phyloP scores from a whole-genome alignment of 2,797 vertebrate species.

The Hypotaenidia okinawae region DNA sequence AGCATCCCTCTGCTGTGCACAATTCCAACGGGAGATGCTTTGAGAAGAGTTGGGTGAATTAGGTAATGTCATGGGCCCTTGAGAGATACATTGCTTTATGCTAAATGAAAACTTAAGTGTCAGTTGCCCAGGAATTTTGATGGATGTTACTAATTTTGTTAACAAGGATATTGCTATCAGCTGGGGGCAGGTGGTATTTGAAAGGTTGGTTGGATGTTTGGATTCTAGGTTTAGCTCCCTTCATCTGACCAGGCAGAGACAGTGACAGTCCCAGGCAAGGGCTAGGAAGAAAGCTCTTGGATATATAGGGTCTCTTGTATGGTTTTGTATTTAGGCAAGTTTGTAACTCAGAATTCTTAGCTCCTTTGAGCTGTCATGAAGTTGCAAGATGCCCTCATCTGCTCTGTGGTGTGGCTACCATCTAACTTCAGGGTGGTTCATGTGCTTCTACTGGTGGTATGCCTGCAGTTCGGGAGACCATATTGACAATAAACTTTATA shows the following conservation, averaged over 20 bases:
- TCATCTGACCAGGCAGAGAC: not conserved
- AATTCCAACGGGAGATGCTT: not conserved
- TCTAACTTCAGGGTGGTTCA: not conserved
- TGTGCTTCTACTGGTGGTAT: not conserved
- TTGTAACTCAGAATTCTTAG: not conserved
- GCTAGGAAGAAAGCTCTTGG: not conserved
- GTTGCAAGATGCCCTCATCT: not conserved
- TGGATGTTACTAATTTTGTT: not conserved
- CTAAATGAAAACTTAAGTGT: not conserved
- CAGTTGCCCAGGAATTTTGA: not conserved
- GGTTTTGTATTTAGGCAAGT: not conserved
- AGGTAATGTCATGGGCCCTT: not conserved
- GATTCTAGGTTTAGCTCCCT: not conserved
- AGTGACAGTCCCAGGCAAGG: not conserved
- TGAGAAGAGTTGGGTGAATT: not conserved
- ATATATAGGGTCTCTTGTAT: not conserved
- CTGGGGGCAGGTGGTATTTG: not conserved
- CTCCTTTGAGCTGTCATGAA: not conserved
- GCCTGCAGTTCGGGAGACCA: not conserved
- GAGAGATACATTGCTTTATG: not conserved
- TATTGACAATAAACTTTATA: not conserved
- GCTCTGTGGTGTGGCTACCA: fast-evolving
- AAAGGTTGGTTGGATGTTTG: not conserved
- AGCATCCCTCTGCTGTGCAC: not conserved
- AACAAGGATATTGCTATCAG: not conserved